Evolutionary conservation across 1,140 invertebrate genomes (phyloP).

Genomic region (Eulimnadia texana): DNA sequence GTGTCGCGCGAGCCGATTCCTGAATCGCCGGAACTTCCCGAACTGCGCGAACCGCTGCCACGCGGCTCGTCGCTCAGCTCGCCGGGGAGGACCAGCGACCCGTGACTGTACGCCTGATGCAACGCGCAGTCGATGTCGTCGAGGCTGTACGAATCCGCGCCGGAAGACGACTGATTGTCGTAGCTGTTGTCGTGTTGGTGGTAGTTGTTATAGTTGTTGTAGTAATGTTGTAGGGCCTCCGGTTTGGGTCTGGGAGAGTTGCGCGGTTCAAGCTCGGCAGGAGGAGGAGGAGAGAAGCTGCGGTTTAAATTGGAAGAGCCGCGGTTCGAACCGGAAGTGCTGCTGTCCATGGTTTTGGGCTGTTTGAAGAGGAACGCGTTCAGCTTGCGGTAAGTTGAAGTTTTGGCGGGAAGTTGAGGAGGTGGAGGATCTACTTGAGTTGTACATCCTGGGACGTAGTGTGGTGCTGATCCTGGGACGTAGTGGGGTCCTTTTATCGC

Average conservation of each 20-base stretch:
- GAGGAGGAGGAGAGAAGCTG: slow-evolving; percentile 16
- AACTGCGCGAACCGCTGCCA: slow-evolving; percentile 21
- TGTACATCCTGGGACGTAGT: too few species aligned
- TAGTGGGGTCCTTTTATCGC: neutral
- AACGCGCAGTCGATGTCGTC: slow-evolving; percentile 45
- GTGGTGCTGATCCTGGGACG: slow-evolving; percentile 18
- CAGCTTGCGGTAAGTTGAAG: slow-evolving; percentile 49
- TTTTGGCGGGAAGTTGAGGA: slow-evolving; percentile 33
- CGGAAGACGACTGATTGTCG: slow-evolving; percentile 9
- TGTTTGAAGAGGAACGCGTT: slow-evolving; percentile 42
- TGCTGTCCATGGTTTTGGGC: slow-evolving; percentile 25
- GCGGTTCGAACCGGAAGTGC: slow-evolving; percentile 31
- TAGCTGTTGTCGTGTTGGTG: neutral
- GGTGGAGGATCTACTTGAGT: slow-evolving; percentile 39
- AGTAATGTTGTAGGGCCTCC: slow-evolving; percentile 9
- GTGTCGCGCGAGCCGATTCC: slow-evolving; percentile 13
- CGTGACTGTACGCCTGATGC: slow-evolving; percentile 19
- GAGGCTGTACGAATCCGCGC: slow-evolving; percentile 38
- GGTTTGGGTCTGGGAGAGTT: too few species aligned
- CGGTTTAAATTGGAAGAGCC: slow-evolving; percentile 22
- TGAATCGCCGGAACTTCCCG: slow-evolving; percentile 22
- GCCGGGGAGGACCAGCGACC: neutral
- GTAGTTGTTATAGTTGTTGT: slow-evolving; percentile 10
- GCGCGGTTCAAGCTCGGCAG: slow-evolving; percentile 16
- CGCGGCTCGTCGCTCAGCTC: slow-evolving; percentile 18